phyloP scores from a whole-genome alignment of 2,888 invertebrate species.

The Melolontha melolontha region DNA sequence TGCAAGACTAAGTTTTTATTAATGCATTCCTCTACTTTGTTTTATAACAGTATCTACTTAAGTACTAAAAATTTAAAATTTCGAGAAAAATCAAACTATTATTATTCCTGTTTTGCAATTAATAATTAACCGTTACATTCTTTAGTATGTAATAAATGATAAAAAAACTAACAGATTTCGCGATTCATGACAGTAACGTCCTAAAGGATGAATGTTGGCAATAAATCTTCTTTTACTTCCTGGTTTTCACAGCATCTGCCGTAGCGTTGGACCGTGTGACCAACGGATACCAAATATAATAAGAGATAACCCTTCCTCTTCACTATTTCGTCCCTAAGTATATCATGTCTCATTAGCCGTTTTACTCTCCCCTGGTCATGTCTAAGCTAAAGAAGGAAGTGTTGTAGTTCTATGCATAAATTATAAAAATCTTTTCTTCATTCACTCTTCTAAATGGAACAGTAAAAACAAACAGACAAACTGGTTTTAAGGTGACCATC shows the following conservation, averaged over 20 bases:
- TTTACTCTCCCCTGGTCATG: conserved; percentile 40
- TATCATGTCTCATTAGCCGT: conserved; percentile 41
- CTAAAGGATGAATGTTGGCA: conserved; percentile 40
- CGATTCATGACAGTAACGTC: conserved; percentile 18
- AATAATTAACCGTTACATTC: no score
- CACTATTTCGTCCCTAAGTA: conserved; percentile 34
- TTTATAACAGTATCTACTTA: no score
- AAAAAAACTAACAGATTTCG: conserved; percentile 5
- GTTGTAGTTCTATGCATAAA: conserved; percentile 34
- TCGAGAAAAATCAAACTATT: no score
- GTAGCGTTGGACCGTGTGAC: conserved; percentile 50
- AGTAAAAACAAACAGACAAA: conserved; percentile 28
- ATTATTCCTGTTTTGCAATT: no score
- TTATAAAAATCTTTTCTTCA: conserved; percentile 27
- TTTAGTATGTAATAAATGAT: neutral
- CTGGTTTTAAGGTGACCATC: neutral
- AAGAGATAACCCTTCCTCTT: conserved; percentile 36
- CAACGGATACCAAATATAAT: conserved; percentile 46
- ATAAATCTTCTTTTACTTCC: conserved; percentile 50
- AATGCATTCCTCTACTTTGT: no score
- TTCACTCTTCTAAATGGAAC: conserved; percentile 17
- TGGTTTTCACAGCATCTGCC: conserved; percentile 49
- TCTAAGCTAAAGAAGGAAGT: conserved; percentile 48
- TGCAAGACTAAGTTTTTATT: no score
- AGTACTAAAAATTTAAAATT: no score